Evolutionary conservation across 1,140 invertebrate species (phyloP), one percentile per base, ranked within the genome.

Genomic region (Caenorhabditis briggsae): DNA sequence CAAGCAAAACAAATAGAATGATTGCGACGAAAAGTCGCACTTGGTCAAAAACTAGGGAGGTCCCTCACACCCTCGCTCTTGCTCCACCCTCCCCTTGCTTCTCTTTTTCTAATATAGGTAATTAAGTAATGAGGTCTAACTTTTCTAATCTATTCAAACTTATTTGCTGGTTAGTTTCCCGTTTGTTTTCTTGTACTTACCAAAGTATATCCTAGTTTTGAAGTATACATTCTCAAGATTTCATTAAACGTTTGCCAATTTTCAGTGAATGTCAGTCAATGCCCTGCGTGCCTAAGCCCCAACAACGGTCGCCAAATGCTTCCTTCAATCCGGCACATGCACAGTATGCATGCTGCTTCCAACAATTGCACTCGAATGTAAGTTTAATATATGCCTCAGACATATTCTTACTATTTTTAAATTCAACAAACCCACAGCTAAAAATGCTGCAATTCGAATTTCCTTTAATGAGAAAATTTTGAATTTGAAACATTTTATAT

Each of bases 311-410:
- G 46, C 70, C 70, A 14, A 78, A 78, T 78, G 58, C 56, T 64
- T 64, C 56, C n/a, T 87, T 87, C 82, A 87, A 87, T 33, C 86
- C 86, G 25, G 41, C 53, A 11, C 78, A 87, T 59, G 78, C 78
- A 16, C 86, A 87, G 43, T 87, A 87, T 82, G 56, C 86, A 18
- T 87, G 64, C 82, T 87, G 86, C 48, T 87, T 61, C 33, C 86
- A 87, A 23, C 78, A 82, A n/a, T 46, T 87, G 8, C 86, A 87
- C 82, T 55, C 86, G 16, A 82, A 87, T 64, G 86, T 87, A 55
- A 78, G 84, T 84, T 58, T 53, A 18, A 50, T n/a, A 11, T 8
- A 53, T 33, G 3, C 2, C 82, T 55, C 12, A 8, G 7, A 23
- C 48, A 53, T 23, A 9, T 20, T 6, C 46, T 53, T 25, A 9